Conservation (phyloP, 2,113 vertebrate genomes). For the Chamaetylas fuelleborni region DNA sequence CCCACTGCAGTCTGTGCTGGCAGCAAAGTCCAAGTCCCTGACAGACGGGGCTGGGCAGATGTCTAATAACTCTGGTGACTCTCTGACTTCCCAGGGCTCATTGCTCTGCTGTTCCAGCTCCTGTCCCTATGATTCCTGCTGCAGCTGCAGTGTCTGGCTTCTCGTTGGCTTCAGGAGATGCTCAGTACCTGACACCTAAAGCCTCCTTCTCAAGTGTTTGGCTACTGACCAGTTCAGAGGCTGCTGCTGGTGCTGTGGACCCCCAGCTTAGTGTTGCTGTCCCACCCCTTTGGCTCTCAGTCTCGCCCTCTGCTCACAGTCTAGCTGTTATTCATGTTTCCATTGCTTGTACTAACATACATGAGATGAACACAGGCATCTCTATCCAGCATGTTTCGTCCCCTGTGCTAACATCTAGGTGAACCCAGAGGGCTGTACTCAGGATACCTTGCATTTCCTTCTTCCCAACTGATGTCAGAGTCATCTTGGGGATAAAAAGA, state of each 20-base stretch:
- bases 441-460: not conserved
- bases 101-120: not conserved
- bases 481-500: not conserved
- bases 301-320: not conserved
- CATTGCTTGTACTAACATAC: fast-evolving
- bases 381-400: not conserved
- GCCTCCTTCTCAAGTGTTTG: not conserved
- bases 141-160: not conserved
- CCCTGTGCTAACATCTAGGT: not conserved
- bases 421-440: not conserved
- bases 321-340: not conserved
- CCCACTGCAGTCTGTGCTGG: not conserved
- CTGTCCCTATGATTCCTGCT: not conserved
- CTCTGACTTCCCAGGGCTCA: not conserved
- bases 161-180: not conserved
- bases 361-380: fast-evolving
- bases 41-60: fast-evolving
- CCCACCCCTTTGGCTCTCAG: not conserved
- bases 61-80: not conserved
- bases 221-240: not conserved
- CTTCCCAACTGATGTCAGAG: not conserved
- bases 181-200: not conserved
- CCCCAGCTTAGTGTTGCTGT: not conserved
- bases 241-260: not conserved
- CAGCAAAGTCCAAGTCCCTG: not conserved